These are phyloP conservation scores for Drosophila subobscura DNA, from an alignment of 1,140 invertebrate genomes.

Conservation along the genomic window DNA sequence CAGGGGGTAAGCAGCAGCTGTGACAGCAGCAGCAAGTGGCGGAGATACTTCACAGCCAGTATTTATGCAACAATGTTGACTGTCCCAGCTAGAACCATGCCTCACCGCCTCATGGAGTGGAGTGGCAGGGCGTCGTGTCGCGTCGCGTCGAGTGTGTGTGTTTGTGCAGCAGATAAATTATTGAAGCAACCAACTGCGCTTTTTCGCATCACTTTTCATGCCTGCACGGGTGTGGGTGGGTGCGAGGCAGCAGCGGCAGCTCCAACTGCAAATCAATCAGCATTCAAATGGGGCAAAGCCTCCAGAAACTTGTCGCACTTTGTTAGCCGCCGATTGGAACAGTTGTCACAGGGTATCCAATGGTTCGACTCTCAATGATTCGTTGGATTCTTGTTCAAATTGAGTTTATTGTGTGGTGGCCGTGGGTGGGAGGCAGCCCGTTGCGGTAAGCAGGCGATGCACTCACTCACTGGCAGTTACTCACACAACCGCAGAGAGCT, in stretches of 20 bases:
- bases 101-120: constrained; percentile 20
- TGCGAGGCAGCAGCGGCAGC: not conserved
- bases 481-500: constrained; percentile 33
- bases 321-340: not conserved
- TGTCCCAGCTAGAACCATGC: constrained; percentile 30
- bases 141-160: constrained; percentile 21
- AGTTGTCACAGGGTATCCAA: constrained; percentile 17
- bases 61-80: constrained; percentile 46
- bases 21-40: not conserved
- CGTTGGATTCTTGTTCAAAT: constrained; percentile 24
- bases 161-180: constrained; percentile 66
- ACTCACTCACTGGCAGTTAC: constrained; percentile 20
- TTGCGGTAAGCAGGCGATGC: constrained; percentile 48
- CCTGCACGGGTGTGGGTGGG: not conserved
- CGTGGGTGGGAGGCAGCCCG: constrained; percentile 31
- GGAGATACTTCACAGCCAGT: constrained; percentile 12
- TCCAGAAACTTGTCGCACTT: not conserved
- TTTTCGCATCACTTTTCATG: constrained; percentile 32
- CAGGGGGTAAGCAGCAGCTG: constrained; percentile 9
- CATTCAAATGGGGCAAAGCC: not conserved
- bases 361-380: not conserved
- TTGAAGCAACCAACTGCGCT: constrained; percentile 73
- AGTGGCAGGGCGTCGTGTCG: constrained; percentile 1
- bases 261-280: constrained; percentile 24
- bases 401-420: constrained; percentile 64